These are phyloP conservation scores for Chrysomela aeneicollis DNA, from an alignment of 2,888 invertebrate genomes.

Conservation along the genomic window DNA sequence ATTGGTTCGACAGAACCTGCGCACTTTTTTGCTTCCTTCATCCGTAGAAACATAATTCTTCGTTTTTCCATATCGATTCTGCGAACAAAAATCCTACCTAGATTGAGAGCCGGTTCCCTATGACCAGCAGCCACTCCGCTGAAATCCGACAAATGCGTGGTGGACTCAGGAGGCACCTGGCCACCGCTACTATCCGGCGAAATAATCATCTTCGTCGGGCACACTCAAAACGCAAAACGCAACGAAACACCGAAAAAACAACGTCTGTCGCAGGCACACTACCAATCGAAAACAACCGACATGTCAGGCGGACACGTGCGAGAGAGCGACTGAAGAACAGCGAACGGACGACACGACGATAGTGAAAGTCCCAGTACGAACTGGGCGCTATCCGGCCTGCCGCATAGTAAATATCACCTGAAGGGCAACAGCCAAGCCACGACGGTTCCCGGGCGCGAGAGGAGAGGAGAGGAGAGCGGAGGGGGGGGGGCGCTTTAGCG, in stretches of 20 bases:
- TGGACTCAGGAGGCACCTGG: slow-evolving; percentile 64
- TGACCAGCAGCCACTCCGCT: slow-evolving; percentile 59
- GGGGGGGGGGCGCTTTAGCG: slow-evolving; percentile 63
- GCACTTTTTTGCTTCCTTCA: no score
- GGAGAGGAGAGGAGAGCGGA: slow-evolving; percentile 28
- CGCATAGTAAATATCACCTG: slow-evolving; percentile 62
- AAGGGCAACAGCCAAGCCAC: slow-evolving; percentile 57
- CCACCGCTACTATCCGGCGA: slow-evolving; percentile 70
- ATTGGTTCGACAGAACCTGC: no score
- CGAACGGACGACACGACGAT: slow-evolving; percentile 48
- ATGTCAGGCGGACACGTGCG: slow-evolving; percentile 35
- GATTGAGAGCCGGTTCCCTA: slow-evolving; percentile 75
- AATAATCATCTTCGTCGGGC: slow-evolving; percentile 65
- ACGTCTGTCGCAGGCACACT: slow-evolving; percentile 22
- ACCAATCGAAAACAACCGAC: slow-evolving; percentile 5
- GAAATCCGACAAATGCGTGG: slow-evolving; percentile 51
- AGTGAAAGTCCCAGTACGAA: slow-evolving; percentile 63
- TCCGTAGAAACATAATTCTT: no score
- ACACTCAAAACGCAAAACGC: slow-evolving; percentile 1
- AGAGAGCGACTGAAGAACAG: slow-evolving; percentile 56
- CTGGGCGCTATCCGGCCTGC: slow-evolving; percentile 56
- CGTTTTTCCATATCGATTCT: no score
- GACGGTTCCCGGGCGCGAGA: slow-evolving; percentile 39
- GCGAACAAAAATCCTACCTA: slow-evolving; percentile 65
- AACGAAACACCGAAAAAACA: slow-evolving; percentile 16